phyloP scores from a whole-genome alignment of 2,797 vertebrate genomes.

The Megalops cyprinoides region DNA sequence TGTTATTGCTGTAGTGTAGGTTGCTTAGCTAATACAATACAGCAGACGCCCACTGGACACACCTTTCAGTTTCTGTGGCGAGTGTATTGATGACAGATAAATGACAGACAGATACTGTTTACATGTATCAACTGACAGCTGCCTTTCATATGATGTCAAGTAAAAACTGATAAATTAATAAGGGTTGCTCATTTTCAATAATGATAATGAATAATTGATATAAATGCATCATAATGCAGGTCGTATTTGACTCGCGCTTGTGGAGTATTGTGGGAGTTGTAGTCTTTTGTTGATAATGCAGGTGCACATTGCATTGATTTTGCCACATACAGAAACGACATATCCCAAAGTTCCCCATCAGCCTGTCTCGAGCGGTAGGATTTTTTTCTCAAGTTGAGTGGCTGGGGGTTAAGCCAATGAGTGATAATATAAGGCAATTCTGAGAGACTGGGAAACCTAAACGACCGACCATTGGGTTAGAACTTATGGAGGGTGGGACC shows the following conservation, averaged over 20 bases:
- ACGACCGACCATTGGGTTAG: slow-evolving; percentile 37
- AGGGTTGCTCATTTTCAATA: slow-evolving; percentile 37
- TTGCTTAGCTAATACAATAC: slow-evolving; percentile 28
- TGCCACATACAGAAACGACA: slow-evolving; percentile 42
- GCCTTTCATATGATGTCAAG: slow-evolving; percentile 1
- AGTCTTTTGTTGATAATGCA: slow-evolving; percentile 41
- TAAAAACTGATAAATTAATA: slow-evolving; percentile 25
- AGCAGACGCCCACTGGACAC: slow-evolving; percentile 41
- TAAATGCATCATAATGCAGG: slow-evolving; percentile 49
- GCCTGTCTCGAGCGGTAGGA: slow-evolving; percentile 28
- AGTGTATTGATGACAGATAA: slow-evolving; percentile 17
- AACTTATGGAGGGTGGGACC: slow-evolving; percentile 10
- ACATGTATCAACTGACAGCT: slow-evolving; percentile 1
- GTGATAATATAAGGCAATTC: slow-evolving; percentile 5
- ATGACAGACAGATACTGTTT: too few species aligned
- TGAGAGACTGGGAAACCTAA: slow-evolving; percentile 26
- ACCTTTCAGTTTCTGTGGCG: slow-evolving; percentile 21
- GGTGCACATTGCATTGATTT: background rate
- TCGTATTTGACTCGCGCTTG: slow-evolving; percentile 10
- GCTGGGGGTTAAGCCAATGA: slow-evolving; percentile 42
- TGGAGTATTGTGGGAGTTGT: slow-evolving; percentile 46
- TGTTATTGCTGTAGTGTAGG: slow-evolving; percentile 43
- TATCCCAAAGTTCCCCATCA: slow-evolving; percentile 49
- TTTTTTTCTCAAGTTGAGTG: slow-evolving; percentile 32
- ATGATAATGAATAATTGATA: slow-evolving; percentile 51